A percentile compares a stretch with the other conserved stretches of the same genome.
Evolutionary conservation across 2,113 vertebrate genomes (phyloP).

Genomic region (Chaetura pelagica): DNA sequence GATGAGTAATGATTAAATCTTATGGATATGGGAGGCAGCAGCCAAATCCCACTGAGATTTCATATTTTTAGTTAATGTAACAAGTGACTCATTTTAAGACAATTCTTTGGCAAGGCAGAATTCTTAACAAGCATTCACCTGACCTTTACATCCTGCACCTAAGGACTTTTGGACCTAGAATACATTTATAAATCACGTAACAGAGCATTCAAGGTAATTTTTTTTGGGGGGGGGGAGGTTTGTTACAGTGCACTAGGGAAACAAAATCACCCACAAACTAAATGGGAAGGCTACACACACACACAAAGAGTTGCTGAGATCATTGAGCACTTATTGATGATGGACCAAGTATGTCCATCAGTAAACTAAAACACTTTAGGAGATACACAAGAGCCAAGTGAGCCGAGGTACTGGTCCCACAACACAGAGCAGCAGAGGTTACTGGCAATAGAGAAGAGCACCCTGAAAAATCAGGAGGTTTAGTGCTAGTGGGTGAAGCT

Average conservation of each 20-base stretch:
- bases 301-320: background rate
- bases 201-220: background rate
- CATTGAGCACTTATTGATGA: background rate
- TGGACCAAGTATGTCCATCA: background rate
- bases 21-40: background rate
- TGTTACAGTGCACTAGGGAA: background rate
- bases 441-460: background rate
- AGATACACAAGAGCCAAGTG: background rate
- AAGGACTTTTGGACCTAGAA: background rate
- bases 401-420: background rate
- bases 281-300: background rate
- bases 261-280: accelerated
- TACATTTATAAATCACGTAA: background rate
- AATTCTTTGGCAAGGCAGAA: background rate
- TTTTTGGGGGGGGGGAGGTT: background rate
- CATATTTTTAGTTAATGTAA: background rate
- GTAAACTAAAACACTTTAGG: background rate
- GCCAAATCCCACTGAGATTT: background rate
- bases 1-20: background rate
- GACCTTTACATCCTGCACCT: background rate
- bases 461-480: background rate
- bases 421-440: background rate
- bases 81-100: background rate
- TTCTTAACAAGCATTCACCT: background rate
- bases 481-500: background rate